Conservation (phyloP, 2,113 vertebrate species). For the Mus pahari region DNA sequence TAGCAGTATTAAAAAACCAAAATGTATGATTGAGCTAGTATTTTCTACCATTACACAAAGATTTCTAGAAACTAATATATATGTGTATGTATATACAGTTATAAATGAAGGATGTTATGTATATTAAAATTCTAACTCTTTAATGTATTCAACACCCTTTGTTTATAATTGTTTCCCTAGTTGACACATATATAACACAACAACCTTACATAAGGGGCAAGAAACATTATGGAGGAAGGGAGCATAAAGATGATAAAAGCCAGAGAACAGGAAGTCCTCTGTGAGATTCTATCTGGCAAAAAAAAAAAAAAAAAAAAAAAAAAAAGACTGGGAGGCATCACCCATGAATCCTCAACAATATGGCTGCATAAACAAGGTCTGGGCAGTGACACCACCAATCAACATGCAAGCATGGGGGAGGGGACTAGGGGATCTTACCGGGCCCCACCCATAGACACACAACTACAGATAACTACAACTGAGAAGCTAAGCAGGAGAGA, state of each 20-base stretch:
- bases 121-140: not conserved
- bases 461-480: not conserved
- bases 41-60: slow-evolving; percentile 29
- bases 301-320: no score
- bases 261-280: not conserved
- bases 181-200: not conserved
- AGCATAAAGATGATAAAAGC: not conserved
- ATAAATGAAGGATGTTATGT: not conserved
- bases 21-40: not conserved
- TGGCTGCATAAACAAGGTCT: not conserved
- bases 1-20: slow-evolving; percentile 53
- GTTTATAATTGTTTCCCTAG: not conserved
- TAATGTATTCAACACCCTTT: not conserved
- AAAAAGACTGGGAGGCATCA: not conserved
- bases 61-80: slow-evolving; percentile 1
- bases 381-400: not conserved
- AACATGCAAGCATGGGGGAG: not conserved
- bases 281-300: not conserved
- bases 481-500: not conserved
- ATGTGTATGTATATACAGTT: no score
- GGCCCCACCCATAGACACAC: not conserved
- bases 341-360: not conserved
- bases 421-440: not conserved
- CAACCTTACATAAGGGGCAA: not conserved
- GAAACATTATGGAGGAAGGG: not conserved